A percentile compares a stretch with the other conserved stretches of the same genome.
phyloP scores from a whole-genome alignment of 2,888 invertebrate genomes.

The Allophyes oxyacanthae region DNA sequence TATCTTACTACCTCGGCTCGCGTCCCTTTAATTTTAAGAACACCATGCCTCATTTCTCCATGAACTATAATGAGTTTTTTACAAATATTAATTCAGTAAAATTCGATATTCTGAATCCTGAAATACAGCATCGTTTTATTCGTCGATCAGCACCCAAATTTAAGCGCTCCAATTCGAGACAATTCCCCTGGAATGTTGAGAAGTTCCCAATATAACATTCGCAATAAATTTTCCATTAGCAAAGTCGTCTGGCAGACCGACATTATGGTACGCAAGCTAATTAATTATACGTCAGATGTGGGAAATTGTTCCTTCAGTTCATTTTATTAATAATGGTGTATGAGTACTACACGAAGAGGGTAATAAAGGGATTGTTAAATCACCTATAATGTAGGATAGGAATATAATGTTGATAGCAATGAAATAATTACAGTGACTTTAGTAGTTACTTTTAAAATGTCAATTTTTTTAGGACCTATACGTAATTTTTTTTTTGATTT shows the following conservation, averaged over 20 bases:
- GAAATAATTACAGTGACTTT: too few species aligned
- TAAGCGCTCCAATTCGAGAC: slow-evolving; percentile 56
- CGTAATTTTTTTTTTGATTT: too few species aligned
- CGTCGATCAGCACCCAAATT: slow-evolving; percentile 51
- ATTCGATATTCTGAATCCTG: slow-evolving; percentile 14
- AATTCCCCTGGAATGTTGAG: slow-evolving; percentile 57
- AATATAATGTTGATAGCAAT: too few species aligned
- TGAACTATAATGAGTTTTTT: too few species aligned
- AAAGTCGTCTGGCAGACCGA: slow-evolving; percentile 4
- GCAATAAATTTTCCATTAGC: slow-evolving; percentile 68
- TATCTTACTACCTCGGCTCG: too few species aligned
- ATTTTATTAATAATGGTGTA: slow-evolving; percentile 25
- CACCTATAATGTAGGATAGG: too few species aligned
- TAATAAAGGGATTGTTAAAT: slow-evolving; percentile 20
- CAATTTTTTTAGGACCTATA: too few species aligned
- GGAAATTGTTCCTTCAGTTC: slow-evolving; percentile 35
- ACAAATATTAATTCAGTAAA: too few species aligned
- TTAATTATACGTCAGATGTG: slow-evolving; percentile 49
- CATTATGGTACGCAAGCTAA: slow-evolving; percentile 43
- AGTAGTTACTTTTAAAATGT: too few species aligned
- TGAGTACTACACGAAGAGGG: slow-evolving; percentile 11
- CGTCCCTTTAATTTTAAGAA: too few species aligned
- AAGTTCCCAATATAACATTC: slow-evolving; percentile 68
- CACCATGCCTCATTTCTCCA: too few species aligned
- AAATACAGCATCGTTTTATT: slow-evolving; percentile 36